Evolutionary conservation across 2,797 vertebrate species (phyloP).

Genomic region (Tangara arthus): DNA sequence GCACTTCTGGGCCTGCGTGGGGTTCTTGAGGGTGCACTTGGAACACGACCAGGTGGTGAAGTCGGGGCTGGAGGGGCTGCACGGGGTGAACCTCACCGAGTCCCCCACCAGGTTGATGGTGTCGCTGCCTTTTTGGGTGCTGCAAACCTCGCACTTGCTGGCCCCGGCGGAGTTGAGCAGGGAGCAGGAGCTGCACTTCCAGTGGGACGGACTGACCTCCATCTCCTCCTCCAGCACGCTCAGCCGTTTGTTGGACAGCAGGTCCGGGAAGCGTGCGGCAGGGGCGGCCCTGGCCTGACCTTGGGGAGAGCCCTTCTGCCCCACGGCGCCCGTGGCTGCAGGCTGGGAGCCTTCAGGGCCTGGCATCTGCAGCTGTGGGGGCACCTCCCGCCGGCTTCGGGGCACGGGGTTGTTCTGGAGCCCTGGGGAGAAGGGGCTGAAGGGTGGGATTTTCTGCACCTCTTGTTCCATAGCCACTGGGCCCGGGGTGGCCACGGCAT

Average conservation of each 20-base stretch:
- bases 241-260: constrained; percentile 86
- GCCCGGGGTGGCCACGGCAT: background rate
- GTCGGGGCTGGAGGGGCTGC: constrained; percentile 93
- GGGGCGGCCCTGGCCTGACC: constrained; percentile 70
- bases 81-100: constrained; percentile 89
- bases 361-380: constrained; percentile 78
- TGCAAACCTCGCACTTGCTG: constrained; percentile 79
- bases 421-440: constrained; percentile 83
- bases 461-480: constrained; percentile 54
- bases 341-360: constrained; percentile 74
- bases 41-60: constrained; percentile 95
- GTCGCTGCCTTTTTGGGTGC: constrained; percentile 75
- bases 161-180: constrained; percentile 69
- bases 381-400: constrained; percentile 93
- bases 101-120: constrained; percentile 89
- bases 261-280: constrained; percentile 76
- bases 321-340: background rate
- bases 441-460: constrained; percentile 71
- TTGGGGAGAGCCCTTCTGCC: constrained; percentile 76
- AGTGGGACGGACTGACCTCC: constrained; percentile 63
- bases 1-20: constrained; percentile 85
- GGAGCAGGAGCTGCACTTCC: constrained; percentile 86
- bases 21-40: constrained; percentile 93
- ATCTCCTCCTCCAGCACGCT: constrained; percentile 88
- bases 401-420: constrained; percentile 96